Conservation (phyloP, 2,888 invertebrate genomes). For the Argyresthia albistria region DNA sequence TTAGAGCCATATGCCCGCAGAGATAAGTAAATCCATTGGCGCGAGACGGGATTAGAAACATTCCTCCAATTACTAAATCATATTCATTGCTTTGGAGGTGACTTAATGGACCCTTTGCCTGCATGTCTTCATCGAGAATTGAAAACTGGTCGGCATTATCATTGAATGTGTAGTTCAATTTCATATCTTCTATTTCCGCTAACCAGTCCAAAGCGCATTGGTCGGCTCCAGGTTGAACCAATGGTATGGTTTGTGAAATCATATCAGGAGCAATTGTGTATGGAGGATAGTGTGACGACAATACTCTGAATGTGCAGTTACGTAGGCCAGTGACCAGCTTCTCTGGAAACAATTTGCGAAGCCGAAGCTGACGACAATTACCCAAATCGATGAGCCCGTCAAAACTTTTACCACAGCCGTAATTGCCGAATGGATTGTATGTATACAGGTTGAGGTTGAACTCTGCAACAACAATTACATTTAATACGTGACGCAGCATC, state of each 20-base stretch:
- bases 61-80: conserved; percentile 21
- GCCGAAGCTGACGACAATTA: not conserved
- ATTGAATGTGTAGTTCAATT: conserved; percentile 23
- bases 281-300: not conserved
- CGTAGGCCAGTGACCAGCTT: not conserved
- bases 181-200: conserved; percentile 26
- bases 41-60: conserved; percentile 18
- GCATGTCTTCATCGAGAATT: conserved; percentile 13
- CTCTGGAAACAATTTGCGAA: not conserved
- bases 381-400: not conserved
- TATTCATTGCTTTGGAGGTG: conserved; percentile 16
- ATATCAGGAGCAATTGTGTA: not conserved
- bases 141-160: conserved; percentile 16
- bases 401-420: not conserved
- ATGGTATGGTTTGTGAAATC: not conserved
- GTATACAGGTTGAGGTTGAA: not conserved
- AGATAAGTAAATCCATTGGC: conserved; percentile 24
- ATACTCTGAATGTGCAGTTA: conserved; percentile 1
- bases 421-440: not conserved
- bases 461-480: not conserved
- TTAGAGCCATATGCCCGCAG: conserved; percentile 22
- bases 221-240: conserved; percentile 15
- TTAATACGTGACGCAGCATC: not conserved
- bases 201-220: conserved; percentile 24
- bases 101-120: conserved; percentile 21